phyloP scores from a whole-genome alignment of 2,797 vertebrate species.

The Muscicapa comitata region DNA sequence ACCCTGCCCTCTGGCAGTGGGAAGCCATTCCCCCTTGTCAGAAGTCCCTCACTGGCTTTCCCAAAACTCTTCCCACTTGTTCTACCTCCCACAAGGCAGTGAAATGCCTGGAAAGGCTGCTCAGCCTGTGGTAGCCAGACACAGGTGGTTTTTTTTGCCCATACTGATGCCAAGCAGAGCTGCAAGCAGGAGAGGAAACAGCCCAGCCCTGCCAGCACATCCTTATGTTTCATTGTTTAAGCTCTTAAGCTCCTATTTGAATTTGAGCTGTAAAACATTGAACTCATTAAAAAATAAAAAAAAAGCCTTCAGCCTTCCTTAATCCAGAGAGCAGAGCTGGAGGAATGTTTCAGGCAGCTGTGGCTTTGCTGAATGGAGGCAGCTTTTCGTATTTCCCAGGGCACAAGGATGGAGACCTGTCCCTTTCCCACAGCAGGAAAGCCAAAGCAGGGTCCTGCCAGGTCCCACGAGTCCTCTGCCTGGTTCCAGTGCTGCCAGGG shows the following conservation, averaged over 20 bases:
- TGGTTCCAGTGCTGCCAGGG: not conserved
- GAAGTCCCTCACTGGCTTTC: not conserved
- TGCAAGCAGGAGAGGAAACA: not conserved
- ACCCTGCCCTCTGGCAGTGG: not conserved
- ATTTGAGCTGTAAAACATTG: constrained; percentile 48
- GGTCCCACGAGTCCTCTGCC: fast-evolving
- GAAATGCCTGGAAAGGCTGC: not conserved
- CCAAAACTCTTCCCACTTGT: fast-evolving
- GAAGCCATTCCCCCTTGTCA: not conserved
- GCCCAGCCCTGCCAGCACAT: not conserved
- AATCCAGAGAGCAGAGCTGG: not conserved
- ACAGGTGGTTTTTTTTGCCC: not conserved
- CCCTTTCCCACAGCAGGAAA: not conserved
- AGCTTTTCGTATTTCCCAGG: not conserved
- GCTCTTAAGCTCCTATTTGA: constrained; percentile 53
- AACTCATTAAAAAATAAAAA: not conserved
- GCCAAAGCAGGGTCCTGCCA: not conserved
- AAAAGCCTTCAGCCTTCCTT: not conserved
- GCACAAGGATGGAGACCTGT: not conserved
- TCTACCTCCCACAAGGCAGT: not conserved
- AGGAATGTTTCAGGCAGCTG: not conserved
- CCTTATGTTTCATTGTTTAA: constrained; percentile 10
- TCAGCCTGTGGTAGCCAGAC: not conserved
- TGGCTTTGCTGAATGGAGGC: not conserved
- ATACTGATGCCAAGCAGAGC: not conserved